Conservation (phyloP, 2,113 vertebrate species). For the Engraulis encrasicolus region DNA sequence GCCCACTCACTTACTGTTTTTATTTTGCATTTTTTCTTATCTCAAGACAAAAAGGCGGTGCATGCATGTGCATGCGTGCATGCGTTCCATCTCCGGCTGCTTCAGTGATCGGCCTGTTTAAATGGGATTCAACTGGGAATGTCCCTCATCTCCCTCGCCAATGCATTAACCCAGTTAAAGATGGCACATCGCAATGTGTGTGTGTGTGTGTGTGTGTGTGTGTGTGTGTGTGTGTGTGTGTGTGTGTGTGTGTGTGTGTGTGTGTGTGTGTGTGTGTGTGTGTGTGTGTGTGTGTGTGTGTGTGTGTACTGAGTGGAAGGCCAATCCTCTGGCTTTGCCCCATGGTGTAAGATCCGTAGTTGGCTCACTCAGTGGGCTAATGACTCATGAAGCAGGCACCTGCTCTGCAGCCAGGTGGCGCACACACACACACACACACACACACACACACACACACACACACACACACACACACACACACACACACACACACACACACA, state of each 20-base stretch:
- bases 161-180: not conserved
- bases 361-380: constrained; percentile 3
- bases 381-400: constrained; percentile 4
- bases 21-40: no score
- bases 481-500: no score
- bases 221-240: not conserved
- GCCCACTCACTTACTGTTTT: no score
- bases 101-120: not conserved
- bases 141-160: not conserved
- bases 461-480: no score
- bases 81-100: not conserved
- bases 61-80: no score
- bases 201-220: not conserved
- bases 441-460: no score
- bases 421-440: no score
- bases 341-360: not conserved
- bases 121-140: not conserved
- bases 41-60: no score
- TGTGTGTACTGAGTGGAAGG: not conserved
- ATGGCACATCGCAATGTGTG: not conserved
- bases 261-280: not conserved
- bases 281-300: not conserved
- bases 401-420: constrained; percentile 3
- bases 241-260: no score
- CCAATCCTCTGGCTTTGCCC: not conserved